Conservation (phyloP, 2,888 invertebrate species). For the Pristionchus japonicus region DNA sequence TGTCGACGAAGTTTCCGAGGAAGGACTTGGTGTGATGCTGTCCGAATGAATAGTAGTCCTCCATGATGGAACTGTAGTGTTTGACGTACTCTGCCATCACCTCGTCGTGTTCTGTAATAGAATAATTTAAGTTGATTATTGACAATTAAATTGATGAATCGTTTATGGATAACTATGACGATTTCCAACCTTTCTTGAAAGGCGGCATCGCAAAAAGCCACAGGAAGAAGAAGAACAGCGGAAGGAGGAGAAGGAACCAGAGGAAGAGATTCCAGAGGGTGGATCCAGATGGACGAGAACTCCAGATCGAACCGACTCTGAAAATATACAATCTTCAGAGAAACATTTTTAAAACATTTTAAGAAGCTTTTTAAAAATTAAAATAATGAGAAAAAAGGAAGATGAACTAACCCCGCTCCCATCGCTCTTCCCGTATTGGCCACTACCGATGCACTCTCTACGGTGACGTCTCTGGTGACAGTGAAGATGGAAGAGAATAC, state of each 20-base stretch:
- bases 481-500: neutral
- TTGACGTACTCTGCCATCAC: conserved; percentile 17
- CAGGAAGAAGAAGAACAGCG: conserved; percentile 2
- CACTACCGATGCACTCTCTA: neutral
- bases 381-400: neutral
- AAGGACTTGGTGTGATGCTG: conserved; percentile 19
- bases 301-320: conserved; percentile 24
- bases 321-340: neutral
- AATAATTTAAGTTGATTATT: neutral
- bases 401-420: neutral
- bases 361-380: neutral
- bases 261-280: conserved; percentile 23
- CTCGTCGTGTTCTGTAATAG: conserved; percentile 24
- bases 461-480: neutral
- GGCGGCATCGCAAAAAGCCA: conserved; percentile 35
- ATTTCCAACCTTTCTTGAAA: conserved; percentile 10
- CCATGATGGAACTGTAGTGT: conserved; percentile 39
- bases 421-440: neutral
- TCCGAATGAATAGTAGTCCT: conserved; percentile 40
- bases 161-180: neutral
- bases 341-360: neutral
- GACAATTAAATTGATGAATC: neutral
- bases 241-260: conserved; percentile 39
- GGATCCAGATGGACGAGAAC: conserved; percentile 1
- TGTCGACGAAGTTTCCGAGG: neutral